Evolutionary conservation across 2,113 vertebrate species (phyloP).

Genomic region (Glaucidium brasilianum): DNA sequence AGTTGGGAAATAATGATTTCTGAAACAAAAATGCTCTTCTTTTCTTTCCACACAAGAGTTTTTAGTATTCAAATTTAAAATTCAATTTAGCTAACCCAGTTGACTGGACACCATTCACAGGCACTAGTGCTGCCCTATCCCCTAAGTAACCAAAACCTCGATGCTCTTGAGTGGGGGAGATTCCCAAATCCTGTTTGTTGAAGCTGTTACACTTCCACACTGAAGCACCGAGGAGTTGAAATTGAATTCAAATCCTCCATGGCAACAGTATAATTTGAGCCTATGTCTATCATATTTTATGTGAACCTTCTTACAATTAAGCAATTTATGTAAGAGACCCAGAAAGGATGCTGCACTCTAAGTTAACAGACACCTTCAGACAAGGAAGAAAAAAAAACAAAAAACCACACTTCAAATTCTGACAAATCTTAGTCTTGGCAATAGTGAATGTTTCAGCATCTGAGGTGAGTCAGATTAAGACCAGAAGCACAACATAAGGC

Average conservation of each 20-base stretch:
- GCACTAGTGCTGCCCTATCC: background rate
- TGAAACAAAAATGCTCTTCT: background rate
- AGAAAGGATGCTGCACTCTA: background rate
- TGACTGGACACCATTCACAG: background rate
- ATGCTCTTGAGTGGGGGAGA: background rate
- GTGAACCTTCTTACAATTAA: constrained; percentile 21
- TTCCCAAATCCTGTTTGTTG: background rate
- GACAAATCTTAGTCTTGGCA: constrained; percentile 16
- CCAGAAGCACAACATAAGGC: constrained; percentile 37
- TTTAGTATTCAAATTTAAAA: background rate
- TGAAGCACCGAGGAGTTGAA: background rate
- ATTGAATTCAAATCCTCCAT: background rate
- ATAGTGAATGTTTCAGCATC: background rate
- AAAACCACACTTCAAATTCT: background rate
- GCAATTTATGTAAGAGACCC: constrained; percentile 7
- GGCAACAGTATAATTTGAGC: constrained; percentile 36
- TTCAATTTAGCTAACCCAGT: background rate
- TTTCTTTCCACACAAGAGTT: background rate
- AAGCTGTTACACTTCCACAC: background rate
- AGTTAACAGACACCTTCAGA: constrained; percentile 19
- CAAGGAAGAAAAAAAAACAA: background rate
- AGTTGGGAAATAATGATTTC: background rate
- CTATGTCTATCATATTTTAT: constrained; percentile 10
- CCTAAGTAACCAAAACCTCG: background rate
- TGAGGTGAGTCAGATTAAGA: constrained; percentile 29